Evolutionary conservation across 1,140 invertebrate genomes (phyloP), one percentile per base, ranked within the genome.

Genomic region (Choristoneura fumiferana): DNA sequence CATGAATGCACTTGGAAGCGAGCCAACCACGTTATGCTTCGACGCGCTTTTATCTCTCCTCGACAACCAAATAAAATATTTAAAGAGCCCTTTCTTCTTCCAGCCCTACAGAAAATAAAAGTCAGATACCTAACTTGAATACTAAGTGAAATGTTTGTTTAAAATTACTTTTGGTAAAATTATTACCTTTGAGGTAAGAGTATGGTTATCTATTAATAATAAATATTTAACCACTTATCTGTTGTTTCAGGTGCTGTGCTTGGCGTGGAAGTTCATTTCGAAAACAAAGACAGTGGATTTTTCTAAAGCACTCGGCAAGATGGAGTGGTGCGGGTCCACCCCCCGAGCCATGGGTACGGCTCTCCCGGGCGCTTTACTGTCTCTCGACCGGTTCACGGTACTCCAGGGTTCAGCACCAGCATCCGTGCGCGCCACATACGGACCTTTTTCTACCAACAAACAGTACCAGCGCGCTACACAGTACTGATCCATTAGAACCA

Each of bases 391-490:
- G 37, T 97, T 98, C 78, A 96, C 96, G 5, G 95, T 97, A 2
- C 93, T 97, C 67, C 95, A 97, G 78, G 95, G 95, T 33, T 95
- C 95, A 18, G 93, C 95, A 60, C 95, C 96, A 4, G 95, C 96
- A 0, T 96, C 96, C 0, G 94, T 98, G 3, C 90, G 96, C 10
- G 96, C 96, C 6, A 96, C 95, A 4, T 98, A 97, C 71, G 97
- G 97, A 1, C 96, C 96, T 1, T 98, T 98, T 87, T 96, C 95
- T 62, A 97, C 96, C 22, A 97, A 73, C 96, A 98, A 85, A 97
- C 96, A 0, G 96, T 98, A 10, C 96, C 96, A n/a, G 95, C 95
- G 0, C 90, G 95, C n/a, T 96, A 95, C 71, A 93, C 96, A 58
- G 94, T 96, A 9, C 95, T 0, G 95, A 96, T 79, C 93, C 94